A percentile compares a stretch with the other conserved stretches of the same genome.
phyloP scores from a whole-genome alignment of 2,888 invertebrate genomes.

The Diarsia dahlii region DNA sequence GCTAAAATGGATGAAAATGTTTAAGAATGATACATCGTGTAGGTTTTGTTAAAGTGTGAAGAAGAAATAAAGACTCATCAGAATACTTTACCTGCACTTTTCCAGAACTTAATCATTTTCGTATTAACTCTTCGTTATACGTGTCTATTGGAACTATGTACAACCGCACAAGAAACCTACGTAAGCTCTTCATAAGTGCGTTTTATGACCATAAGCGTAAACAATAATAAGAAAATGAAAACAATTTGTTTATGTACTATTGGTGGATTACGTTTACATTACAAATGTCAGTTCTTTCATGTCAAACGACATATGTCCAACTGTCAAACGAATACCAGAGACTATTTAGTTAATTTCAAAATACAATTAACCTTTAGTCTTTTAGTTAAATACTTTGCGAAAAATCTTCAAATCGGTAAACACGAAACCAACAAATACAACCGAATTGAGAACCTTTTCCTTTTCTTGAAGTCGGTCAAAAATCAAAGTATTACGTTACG shows the following conservation, averaged over 20 bases:
- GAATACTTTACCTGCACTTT: slow-evolving; percentile 91
- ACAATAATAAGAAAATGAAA: slow-evolving; percentile 79
- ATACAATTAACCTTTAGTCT: too few species aligned
- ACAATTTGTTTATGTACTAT: slow-evolving; percentile 73
- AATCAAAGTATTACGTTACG: too few species aligned
- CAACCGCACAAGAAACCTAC: slow-evolving; percentile 65
- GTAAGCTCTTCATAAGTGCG: slow-evolving; percentile 75
- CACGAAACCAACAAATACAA: too few species aligned
- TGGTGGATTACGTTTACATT: slow-evolving; percentile 67
- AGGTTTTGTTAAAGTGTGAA: slow-evolving; percentile 13
- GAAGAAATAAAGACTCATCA: slow-evolving; percentile 24
- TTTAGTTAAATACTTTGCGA: too few species aligned
- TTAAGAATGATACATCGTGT: slow-evolving; percentile 25
- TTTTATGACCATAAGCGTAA: slow-evolving; percentile 76
- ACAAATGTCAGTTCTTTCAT: slow-evolving; percentile 55
- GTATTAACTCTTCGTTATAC: slow-evolving; percentile 61
- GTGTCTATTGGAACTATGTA: slow-evolving; percentile 64
- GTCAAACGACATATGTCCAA: slow-evolving; percentile 12
- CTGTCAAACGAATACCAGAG: slow-evolving; percentile 28
- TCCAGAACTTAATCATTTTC: slow-evolving; percentile 95
- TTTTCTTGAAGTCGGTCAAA: too few species aligned
- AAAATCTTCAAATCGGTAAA: too few species aligned
- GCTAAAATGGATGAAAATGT: slow-evolving; percentile 77
- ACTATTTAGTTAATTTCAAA: background rate
- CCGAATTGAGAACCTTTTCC: too few species aligned